phyloP scores from a whole-genome alignment of 2,797 vertebrate species.

The Peromyscus nudipes region DNA sequence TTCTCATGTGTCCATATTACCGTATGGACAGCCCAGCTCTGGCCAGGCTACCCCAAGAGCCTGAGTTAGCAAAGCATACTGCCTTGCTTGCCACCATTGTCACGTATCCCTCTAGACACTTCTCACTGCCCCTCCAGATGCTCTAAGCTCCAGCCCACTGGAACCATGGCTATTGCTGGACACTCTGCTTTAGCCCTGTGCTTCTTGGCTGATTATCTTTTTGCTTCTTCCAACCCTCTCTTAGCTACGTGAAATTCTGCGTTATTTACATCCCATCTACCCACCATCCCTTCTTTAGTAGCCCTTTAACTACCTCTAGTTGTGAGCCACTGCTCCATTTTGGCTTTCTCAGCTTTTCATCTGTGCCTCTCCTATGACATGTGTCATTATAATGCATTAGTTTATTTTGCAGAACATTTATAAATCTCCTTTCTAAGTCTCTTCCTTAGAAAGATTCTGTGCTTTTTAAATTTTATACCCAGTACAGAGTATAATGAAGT shows the following conservation, averaged over 20 bases:
- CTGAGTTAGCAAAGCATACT: not conserved
- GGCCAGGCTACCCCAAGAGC: not conserved
- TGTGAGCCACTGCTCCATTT: not conserved
- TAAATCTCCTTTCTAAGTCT: not conserved
- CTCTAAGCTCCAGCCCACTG: not conserved
- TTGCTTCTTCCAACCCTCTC: not conserved
- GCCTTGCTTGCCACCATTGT: not conserved
- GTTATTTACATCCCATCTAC: not conserved
- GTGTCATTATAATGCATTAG: not conserved
- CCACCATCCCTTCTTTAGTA: not conserved
- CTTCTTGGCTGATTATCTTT: not conserved
- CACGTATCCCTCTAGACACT: not conserved
- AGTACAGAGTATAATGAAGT: not conserved
- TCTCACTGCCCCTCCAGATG: not conserved
- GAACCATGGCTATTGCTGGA: not conserved
- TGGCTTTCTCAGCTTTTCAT: not conserved
- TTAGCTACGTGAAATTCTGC: not conserved
- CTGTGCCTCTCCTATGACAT: not conserved
- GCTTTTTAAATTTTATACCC: constrained; percentile 2
- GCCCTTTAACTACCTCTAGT: not conserved
- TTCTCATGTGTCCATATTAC: not conserved
- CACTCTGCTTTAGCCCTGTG: not conserved
- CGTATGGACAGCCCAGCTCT: constrained; percentile 8
- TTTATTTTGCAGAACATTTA: not conserved
- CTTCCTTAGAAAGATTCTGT: not conserved